Evolutionary conservation across 2,797 vertebrate species (phyloP).

Genomic region (Ispidina picta): DNA sequence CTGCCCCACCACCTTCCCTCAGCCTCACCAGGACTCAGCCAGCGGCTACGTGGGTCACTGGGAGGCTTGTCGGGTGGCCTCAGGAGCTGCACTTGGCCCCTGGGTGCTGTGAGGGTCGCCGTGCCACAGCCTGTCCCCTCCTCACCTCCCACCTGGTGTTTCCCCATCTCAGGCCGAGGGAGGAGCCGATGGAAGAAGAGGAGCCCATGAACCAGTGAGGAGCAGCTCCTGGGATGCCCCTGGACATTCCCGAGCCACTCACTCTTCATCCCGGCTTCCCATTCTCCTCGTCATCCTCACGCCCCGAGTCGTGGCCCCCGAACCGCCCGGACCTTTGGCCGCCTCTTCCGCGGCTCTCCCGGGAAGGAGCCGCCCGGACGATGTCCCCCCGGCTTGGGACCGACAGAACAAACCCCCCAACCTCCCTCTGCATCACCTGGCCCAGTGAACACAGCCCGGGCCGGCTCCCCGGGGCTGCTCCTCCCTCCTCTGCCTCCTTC

Average conservation of each 20-base stretch:
- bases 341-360: not conserved
- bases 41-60: not conserved
- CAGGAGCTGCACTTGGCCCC: not conserved
- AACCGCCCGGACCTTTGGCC: too few relatives aligned
- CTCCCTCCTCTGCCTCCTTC: not conserved
- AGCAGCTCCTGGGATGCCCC: too few relatives aligned
- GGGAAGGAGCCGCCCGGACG: not conserved
- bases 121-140: not conserved
- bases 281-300: too few relatives aligned
- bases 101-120: accelerated
- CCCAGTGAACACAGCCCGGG: too few relatives aligned
- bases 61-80: not conserved
- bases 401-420: not conserved
- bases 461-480: not conserved
- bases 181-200: too few relatives aligned
- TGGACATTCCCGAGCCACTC: too few relatives aligned
- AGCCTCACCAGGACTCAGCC: not conserved
- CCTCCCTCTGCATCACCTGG: not conserved
- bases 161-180: too few relatives aligned
- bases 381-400: not conserved
- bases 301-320: too few relatives aligned
- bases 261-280: too few relatives aligned
- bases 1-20: not conserved
- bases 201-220: too few relatives aligned
- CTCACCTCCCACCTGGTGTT: too few relatives aligned